phyloP scores from a whole-genome alignment of 2,113 vertebrate genomes.

The Xyliphius kryptos region DNA sequence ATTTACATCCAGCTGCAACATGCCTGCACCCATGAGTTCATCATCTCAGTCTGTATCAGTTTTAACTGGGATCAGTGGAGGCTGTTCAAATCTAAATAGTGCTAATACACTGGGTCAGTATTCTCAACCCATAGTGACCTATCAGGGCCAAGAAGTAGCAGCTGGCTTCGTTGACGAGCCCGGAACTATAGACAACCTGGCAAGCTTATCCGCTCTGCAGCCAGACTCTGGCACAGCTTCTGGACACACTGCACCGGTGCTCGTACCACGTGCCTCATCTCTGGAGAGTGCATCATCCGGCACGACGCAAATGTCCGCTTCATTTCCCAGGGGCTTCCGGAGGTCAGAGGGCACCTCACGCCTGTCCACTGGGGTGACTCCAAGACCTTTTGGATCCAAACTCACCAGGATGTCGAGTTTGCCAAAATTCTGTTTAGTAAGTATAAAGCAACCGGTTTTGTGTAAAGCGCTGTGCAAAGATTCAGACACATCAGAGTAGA shows the following conservation, averaged over 20 bases:
- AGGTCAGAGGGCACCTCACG: slow-evolving; percentile 72
- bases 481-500: no score
- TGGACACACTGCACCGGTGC: slow-evolving; percentile 33
- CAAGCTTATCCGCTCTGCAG: neutral
- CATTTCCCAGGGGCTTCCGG: slow-evolving; percentile 84
- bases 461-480: neutral
- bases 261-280: slow-evolving; percentile 46
- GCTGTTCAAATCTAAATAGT: neutral
- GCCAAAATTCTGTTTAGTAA: slow-evolving; percentile 76
- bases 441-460: slow-evolving; percentile 28
- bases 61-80: neutral
- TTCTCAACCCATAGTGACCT: neutral
- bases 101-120: neutral
- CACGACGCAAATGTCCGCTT: slow-evolving; percentile 66
- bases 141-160: neutral
- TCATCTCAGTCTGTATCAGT: slow-evolving; percentile 1
- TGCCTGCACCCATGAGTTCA: slow-evolving; percentile 11
- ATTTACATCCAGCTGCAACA: neutral
- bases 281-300: slow-evolving; percentile 44
- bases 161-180: neutral
- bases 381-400: slow-evolving; percentile 81
- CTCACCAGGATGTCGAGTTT: slow-evolving; percentile 73
- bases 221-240: neutral
- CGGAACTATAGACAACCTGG: neutral
- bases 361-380: slow-evolving; percentile 80